Percentiles rank a stretch among this genome's conserved stretches.
phyloP scores from a whole-genome alignment of 1,140 invertebrate species.

The honey bee (Apis mellifera) region Amel_HAv3.1 CM009940.2:2133001-2133500 shows the following conservation, averaged over 20 bases:
- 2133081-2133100: not conserved
- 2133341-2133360: conserved; percentile 35
- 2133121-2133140: not conserved
- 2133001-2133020: too few species aligned
- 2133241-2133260: not conserved
- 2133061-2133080: too few species aligned
- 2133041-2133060: too few species aligned
- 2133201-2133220: not conserved
- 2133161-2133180: not conserved
- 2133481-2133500: conserved; percentile 39
- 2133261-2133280: conserved; percentile 15
- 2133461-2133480: conserved; percentile 60
- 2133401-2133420: conserved; percentile 49
- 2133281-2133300: conserved; percentile 1
- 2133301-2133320: conserved; percentile 16
- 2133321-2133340: conserved; percentile 7
- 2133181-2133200: not conserved
- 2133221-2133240: not conserved
- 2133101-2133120: not conserved
- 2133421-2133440: conserved; percentile 41
- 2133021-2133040: too few species aligned
- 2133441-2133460: conserved; percentile 18
- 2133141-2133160: not conserved
- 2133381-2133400: conserved; percentile 58
- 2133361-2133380: conserved; percentile 35